Evolutionary conservation across 2,113 vertebrate species (phyloP), one percentile per base, ranked within the genome.

Genomic region (Caracal caracal): DNA sequence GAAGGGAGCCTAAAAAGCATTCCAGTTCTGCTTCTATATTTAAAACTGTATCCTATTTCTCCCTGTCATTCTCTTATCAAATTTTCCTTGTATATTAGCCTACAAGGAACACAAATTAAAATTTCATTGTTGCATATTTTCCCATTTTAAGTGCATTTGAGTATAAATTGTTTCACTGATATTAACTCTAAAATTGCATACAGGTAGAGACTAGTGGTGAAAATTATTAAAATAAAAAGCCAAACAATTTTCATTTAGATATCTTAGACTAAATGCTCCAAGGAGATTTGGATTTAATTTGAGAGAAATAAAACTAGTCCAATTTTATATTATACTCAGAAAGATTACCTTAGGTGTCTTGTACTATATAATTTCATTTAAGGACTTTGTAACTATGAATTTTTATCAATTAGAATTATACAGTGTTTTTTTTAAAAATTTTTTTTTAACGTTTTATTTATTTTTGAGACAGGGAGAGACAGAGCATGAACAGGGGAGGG

Each of bases 121-220:
- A 88, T 90, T 88, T 35, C 6, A 68, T 66, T 53, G 37, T 13
- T 88, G 33, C 4, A 16, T 78, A 81, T 78, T 88, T 90, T 85
- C 37, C 15, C 10, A 66, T 28, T 84, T 43, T 70, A 94, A 90
- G 33, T 88, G 10, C 10, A 82, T 83, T 91, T 82, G 56, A 70
- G 11, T 91, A 82, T 63, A 95, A 96, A 91, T 88, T 10, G 93
- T 82, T 81, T 90, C 22, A 88, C 15, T 91, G 73, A 73, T 33
- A 73, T 95, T 86, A 90, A 95, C 96, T 95, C 53, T 93, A 49
- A 94, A 93, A 71, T 88, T 82, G 28, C 37, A 65, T 95, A 47
- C 63, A 93, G 24, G 81, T 93, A 89, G 96, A 49, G 86, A 80
- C 4, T 13, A 80, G 37, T 53, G 16, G 37, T 59, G 15, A 96